Base-by-base conservation (phyloP, 2,888 invertebrate species). In the Caenorhabditis panamensis region DNA sequence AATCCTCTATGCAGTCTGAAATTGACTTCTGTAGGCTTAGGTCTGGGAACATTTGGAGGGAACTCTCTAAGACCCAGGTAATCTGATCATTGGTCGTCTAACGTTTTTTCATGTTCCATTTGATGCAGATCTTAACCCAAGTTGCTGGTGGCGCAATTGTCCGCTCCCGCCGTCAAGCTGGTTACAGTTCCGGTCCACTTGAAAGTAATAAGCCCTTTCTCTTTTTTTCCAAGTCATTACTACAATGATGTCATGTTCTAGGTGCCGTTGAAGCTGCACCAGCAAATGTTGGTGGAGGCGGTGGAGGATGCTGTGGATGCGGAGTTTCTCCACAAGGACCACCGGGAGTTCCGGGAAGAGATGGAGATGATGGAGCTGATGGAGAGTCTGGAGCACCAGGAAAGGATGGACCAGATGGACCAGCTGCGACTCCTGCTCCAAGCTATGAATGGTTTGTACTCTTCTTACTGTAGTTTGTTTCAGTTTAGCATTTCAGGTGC, bases 361-460 rank as follows among this genome's bases (percentile, higher is more conserved):
- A 89, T 58, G 89, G 89, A 81, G 79, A 82, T 49, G 83, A 86
- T 76, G 86, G 86, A 77, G 66, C 81, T 47, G 88, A 89, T 49
- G 89, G 89, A 71, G 78, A 79, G 37, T 58, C 87, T n/a, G 88
- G 87, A 58, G 88, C n/a, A n/a, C n/a, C n/a, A n/a, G n/a, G n/a
- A n/a, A n/a, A n/a, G n/a, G n/a, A n/a, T n/a, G n/a, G n/a, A 51
- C 79, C 82, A 49, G 84, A 85, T 31, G 87, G 87, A 49, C 78
- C 85, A 66, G 82, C 82, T 36, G 84, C 86, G 16, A 81, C 82
- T 44, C 82, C 87, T n/a, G 84, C 85, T 13, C 79, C 82, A 24
- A 76, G 72, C 61, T 68, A 83, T 44, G 87, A 88, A 62, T 87
- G 83, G 75, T 67, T 24, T n/a, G n/a, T n/a, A n/a, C n/a, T n/a